Evolutionary conservation across 2,888 invertebrate genomes (phyloP).

Genomic region (Spodoptera picta): DNA sequence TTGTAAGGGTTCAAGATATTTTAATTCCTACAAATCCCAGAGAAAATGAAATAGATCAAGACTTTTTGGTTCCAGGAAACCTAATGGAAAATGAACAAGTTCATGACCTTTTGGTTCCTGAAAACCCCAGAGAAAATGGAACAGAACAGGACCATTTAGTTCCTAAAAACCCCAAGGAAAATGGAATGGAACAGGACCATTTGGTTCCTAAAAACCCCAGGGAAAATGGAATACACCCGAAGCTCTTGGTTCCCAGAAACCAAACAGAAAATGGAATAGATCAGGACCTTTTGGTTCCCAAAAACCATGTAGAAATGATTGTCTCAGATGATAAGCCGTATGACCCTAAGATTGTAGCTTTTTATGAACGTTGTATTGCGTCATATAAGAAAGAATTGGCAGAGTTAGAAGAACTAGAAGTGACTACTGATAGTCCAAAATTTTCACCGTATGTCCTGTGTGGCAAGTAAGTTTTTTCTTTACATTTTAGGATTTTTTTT

Average conservation of each 20-base stretch:
- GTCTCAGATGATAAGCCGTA: not conserved
- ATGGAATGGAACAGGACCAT: too few relatives aligned
- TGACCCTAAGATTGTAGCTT: conserved; percentile 21
- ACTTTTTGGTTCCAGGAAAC: too few relatives aligned
- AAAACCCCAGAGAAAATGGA: too few relatives aligned
- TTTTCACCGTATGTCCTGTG: conserved; percentile 26
- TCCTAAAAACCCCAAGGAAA: too few relatives aligned
- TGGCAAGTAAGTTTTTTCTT: conserved; percentile 28
- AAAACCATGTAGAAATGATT: not conserved
- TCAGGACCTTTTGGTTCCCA: conserved; percentile 34
- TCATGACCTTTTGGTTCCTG: conserved; percentile 14
- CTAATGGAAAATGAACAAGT: not conserved
- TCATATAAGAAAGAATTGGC: conserved; percentile 56
- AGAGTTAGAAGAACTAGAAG: conserved; percentile 67
- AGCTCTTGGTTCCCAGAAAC: not conserved
- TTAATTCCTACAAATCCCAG: too few relatives aligned
- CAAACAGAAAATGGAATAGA: not conserved
- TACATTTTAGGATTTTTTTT: not conserved
- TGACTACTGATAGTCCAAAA: conserved; percentile 47
- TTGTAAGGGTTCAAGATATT: too few relatives aligned
- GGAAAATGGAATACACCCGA: conserved; percentile 3
- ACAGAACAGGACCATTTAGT: too few relatives aligned
- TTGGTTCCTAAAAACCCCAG: too few relatives aligned
- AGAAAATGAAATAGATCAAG: too few relatives aligned
- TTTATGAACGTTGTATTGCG: conserved; percentile 62